Base-by-base conservation (phyloP, 37 sponge, comb jelly and placozoan species). In the Geodia barretti region DNA sequence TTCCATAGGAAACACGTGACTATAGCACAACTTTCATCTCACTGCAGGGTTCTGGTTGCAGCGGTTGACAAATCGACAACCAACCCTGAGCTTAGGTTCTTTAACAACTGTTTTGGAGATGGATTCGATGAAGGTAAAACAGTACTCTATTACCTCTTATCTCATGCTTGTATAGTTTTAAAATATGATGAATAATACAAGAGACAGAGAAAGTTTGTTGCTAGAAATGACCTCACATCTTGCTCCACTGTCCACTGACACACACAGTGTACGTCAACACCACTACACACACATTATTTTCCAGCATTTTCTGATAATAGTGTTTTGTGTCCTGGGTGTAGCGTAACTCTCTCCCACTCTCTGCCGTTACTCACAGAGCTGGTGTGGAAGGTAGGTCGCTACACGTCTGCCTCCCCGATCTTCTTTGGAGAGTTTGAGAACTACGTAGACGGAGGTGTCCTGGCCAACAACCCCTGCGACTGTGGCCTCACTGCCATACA, bases 401-500 rank as follows among this genome's bases (percentile, higher is more conserved):
- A 75, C 61, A 84, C 81, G 0, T 38, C 65, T 30, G 86, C 82
- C 28, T 75, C 82, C 33, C 90, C 90, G 8, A 81, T 75, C 30
- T 80, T 64, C 67, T 84, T 90, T 76, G 80, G 30, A 8, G 75
- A 80, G 26, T 77, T 68, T 71, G 86, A 74, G 8, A 64, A 85
- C 72, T 90, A 90, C 70, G 86, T 90, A 62, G 86, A 84, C 36
- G 90, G 85, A 42, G 84, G 85, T 11, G 77, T 90, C 26, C 36
- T 85, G 40, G 86, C 86, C 59, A 90, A 90, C 72, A 90, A 90
- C 37, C 90, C 90, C 65, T 59, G 77, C 43, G 86, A 80, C 29
- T 76, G 41, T 71, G 90, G 86, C n/a, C 67, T 90, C 47, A 85
- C 90, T 9, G 67, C 64, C 1, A 90, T 90, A n/a, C 90, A 90